phyloP scores from a whole-genome alignment of 2,888 invertebrate genomes.

The Ochropleura plecta region DNA sequence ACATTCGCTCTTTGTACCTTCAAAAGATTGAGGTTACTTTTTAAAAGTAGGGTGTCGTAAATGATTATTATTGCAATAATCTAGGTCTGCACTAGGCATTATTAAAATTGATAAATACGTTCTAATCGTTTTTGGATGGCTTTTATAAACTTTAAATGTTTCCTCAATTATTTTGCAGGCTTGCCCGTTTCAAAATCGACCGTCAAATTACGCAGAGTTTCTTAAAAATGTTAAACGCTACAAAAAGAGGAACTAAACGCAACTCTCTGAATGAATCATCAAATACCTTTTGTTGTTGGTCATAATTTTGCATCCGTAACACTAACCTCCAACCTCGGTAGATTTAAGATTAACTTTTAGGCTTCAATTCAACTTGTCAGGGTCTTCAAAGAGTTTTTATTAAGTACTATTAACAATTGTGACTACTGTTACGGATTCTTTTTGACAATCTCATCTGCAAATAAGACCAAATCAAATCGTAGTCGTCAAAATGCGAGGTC shows the following conservation, averaged over 20 bases:
- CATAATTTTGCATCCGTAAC: constrained; percentile 49
- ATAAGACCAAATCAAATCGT: neutral
- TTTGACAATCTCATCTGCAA: neutral
- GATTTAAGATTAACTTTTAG: constrained; percentile 17
- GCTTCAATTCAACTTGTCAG: constrained; percentile 7
- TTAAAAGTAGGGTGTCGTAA: constrained; percentile 8
- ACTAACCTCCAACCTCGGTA: constrained; percentile 50
- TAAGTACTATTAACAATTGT: neutral
- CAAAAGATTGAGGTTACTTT: neutral
- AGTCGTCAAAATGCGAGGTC: neutral
- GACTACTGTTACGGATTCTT: no score
- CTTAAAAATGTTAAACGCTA: constrained; percentile 37
- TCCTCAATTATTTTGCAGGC: constrained; percentile 30
- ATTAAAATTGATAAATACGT: constrained; percentile 4
- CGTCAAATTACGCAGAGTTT: constrained; percentile 18
- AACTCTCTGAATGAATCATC: constrained; percentile 52
- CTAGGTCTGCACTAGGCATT: constrained; percentile 11
- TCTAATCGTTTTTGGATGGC: constrained; percentile 25
- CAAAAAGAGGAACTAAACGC: constrained; percentile 22
- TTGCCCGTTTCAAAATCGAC: constrained; percentile 15
- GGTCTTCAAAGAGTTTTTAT: neutral
- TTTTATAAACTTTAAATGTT: neutral
- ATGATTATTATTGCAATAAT: constrained; percentile 8
- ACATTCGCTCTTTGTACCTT: neutral
- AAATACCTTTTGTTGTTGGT: constrained; percentile 45